A percentile compares a stretch with the other conserved stretches of the same genome.
These are phyloP conservation scores for Motacilla tschutschensis DNA, from an alignment of 2,113 vertebrate species.

Conservation along the genomic window DNA sequence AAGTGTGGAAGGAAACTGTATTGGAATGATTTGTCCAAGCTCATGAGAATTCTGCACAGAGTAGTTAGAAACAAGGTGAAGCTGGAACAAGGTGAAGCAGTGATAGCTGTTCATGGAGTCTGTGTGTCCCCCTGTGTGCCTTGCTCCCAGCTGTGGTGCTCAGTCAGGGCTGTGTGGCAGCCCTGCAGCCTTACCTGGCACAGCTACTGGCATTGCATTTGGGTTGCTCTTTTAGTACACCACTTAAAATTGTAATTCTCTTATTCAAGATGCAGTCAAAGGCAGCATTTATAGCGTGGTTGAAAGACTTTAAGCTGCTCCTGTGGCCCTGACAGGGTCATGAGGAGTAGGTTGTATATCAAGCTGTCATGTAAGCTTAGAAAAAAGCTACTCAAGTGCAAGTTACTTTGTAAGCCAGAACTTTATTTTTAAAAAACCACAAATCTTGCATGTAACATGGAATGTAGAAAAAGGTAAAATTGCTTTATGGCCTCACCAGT, in stretches of 20 bases:
- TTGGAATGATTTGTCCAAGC: background rate
- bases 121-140: background rate
- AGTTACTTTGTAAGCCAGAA: background rate
- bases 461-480: background rate
- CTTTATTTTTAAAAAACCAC: background rate
- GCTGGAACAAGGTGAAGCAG: background rate
- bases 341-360: background rate
- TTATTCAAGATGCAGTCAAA: background rate
- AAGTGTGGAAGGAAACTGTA: background rate
- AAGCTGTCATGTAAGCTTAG: background rate
- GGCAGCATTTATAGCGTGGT: background rate
- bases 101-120: fast-evolving
- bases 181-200: background rate
- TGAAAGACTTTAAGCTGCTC: background rate
- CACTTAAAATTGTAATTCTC: background rate
- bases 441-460: background rate
- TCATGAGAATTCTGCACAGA: background rate
- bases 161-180: background rate
- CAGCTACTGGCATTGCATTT: background rate
- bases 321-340: background rate
- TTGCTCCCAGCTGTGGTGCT: fast-evolving
- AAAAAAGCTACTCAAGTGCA: background rate
- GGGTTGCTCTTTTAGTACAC: background rate
- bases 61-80: fast-evolving
- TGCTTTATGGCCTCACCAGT: background rate